These are phyloP conservation scores for Netelia virgata DNA, from an alignment of 2,888 invertebrate species.

Conservation along the genomic window DNA sequence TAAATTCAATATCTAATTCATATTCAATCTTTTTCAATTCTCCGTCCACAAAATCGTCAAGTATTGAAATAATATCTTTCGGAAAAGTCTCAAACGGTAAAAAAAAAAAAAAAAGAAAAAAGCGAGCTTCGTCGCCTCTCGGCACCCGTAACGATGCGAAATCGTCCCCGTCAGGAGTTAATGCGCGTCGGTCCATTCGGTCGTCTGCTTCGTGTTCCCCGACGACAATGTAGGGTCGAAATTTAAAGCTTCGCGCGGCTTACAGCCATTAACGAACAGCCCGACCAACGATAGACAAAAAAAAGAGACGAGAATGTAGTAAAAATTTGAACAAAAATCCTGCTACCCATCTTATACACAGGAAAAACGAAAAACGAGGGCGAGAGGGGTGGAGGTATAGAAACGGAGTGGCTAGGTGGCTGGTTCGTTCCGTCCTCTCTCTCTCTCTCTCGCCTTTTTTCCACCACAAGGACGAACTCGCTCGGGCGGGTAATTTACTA, in stretches of 20 bases:
- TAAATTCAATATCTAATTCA: too few species aligned
- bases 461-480: conserved; percentile 38
- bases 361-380: conserved; percentile 16
- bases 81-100: too few species aligned
- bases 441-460: conserved; percentile 2
- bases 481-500: conserved; percentile 80
- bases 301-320: conserved; percentile 2
- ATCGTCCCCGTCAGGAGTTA: too few species aligned
- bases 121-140: too few species aligned
- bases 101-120: too few species aligned
- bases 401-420: neutral
- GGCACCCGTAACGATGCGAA: too few species aligned
- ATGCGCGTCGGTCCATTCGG: too few species aligned
- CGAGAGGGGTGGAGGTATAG: neutral
- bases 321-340: neutral
- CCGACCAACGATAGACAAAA: conserved; percentile 3
- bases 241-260: conserved; percentile 54
- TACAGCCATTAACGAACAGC: conserved; percentile 50
- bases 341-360: too few species aligned
- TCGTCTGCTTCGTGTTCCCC: too few species aligned
- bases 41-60: too few species aligned
- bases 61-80: too few species aligned
- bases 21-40: too few species aligned
- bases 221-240: conserved; percentile 14
- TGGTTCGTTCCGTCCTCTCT: conserved; percentile 25